Conservation (phyloP, 1,140 invertebrate species). For the Scylla paramamosain region DNA sequence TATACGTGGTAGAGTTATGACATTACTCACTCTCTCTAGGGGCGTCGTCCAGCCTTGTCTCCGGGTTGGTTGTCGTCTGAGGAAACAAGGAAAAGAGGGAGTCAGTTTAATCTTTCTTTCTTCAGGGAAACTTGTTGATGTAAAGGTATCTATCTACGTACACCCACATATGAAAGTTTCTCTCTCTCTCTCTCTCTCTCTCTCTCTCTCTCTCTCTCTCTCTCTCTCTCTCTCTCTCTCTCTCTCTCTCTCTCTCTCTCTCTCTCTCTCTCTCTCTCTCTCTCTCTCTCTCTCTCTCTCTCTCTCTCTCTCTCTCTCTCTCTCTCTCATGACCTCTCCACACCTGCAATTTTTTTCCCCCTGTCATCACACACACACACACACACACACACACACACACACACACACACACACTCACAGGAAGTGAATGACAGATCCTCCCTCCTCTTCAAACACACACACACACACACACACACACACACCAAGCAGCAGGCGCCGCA, state of each 20-base stretch:
- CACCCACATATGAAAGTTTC: background rate
- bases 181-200: constrained; percentile 65
- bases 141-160: background rate
- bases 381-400: background rate
- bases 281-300: too few relatives aligned
- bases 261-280: constrained; percentile 47
- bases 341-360: background rate
- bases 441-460: background rate
- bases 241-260: constrained; percentile 57
- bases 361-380: constrained; percentile 43
- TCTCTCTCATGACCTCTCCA: constrained; percentile 44
- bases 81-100: too few relatives aligned
- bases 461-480: background rate
- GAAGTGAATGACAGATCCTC: background rate
- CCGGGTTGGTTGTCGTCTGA: too few relatives aligned
- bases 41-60: too few relatives aligned
- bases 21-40: too few relatives aligned
- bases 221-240: constrained; percentile 62
- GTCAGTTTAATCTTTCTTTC: too few relatives aligned
- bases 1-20: too few relatives aligned
- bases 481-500: background rate
- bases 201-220: constrained; percentile 50
- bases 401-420: background rate
- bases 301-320: constrained; percentile 66
- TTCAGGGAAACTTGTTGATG: background rate